Conservation (phyloP, 2,113 vertebrate species). For the Nestor notabilis region DNA sequence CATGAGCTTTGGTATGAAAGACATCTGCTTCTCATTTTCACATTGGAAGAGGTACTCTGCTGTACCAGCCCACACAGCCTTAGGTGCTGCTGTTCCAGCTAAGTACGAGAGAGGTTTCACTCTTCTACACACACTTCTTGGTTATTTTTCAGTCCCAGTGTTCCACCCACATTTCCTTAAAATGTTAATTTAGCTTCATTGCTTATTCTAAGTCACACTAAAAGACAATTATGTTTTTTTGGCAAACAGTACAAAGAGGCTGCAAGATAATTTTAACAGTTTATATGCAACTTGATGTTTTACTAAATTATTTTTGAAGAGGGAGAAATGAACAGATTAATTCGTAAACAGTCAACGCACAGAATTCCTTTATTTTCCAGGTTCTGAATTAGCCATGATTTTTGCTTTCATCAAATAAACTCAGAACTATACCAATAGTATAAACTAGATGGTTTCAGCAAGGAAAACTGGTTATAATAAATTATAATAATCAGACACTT, state of each 20-base stretch:
- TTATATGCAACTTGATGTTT: background rate
- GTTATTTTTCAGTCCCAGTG: background rate
- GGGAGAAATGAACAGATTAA: constrained; percentile 27
- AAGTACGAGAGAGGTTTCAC: background rate
- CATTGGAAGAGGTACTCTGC: background rate
- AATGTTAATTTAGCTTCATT: background rate
- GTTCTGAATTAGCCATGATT: constrained; percentile 14
- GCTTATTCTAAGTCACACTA: background rate
- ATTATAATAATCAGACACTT: background rate
- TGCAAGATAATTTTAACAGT: background rate
- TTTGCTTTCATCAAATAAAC: constrained; percentile 15
- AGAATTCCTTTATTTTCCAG: constrained; percentile 55
- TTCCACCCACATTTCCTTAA: background rate
- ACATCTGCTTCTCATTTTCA: background rate
- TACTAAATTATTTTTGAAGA: background rate
- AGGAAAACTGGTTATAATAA: background rate
- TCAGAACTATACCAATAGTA: constrained; percentile 1
- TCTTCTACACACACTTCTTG: background rate
- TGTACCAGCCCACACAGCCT: background rate
- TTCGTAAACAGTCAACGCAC: constrained; percentile 28
- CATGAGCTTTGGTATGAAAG: background rate
- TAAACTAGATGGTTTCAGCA: constrained; percentile 38
- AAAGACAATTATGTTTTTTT: background rate
- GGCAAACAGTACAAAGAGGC: background rate
- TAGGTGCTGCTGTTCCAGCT: background rate